These are phyloP conservation scores for Valencia hispanica DNA, from an alignment of 2,797 vertebrate species.

Conservation along the genomic window DNA sequence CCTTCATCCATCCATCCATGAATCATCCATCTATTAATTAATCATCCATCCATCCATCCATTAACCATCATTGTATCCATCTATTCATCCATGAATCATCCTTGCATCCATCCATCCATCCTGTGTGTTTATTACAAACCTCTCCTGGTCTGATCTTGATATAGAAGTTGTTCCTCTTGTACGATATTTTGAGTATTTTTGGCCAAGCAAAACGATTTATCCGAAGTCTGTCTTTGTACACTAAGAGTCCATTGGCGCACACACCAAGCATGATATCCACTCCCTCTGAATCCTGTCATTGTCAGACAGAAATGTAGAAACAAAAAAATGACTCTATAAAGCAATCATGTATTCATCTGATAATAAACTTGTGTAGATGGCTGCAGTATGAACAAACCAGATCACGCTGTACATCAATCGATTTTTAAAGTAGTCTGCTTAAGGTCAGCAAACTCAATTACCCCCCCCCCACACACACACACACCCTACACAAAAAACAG, in stretches of 20 bases:
- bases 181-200: slow-evolving; percentile 99
- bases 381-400: slow-evolving; percentile 21
- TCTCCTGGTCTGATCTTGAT: slow-evolving; percentile 99
- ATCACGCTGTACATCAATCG: slow-evolving; percentile 27
- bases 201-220: slow-evolving; percentile 99
- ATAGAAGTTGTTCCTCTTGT: slow-evolving; percentile 98
- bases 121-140: slow-evolving; percentile 71
- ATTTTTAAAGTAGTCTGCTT: slow-evolving; percentile 53
- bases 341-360: background rate
- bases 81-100: no score
- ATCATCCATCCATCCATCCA: no score
- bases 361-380: background rate
- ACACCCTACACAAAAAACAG: slow-evolving; percentile 25
- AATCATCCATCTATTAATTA: no score
- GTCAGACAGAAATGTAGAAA: slow-evolving; percentile 5
- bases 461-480: slow-evolving; percentile 10
- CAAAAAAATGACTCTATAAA: background rate
- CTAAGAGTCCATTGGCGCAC: slow-evolving; percentile 93
- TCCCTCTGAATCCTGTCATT: slow-evolving; percentile 91
- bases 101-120: background rate
- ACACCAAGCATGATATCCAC: slow-evolving; percentile 99
- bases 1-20: no score
- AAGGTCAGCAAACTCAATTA: slow-evolving; percentile 58
- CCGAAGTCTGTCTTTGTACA: slow-evolving; percentile 96
- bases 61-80: no score